Evolutionary conservation across 2,113 vertebrate species (phyloP).

Genomic region (Microtus oregoni): DNA sequence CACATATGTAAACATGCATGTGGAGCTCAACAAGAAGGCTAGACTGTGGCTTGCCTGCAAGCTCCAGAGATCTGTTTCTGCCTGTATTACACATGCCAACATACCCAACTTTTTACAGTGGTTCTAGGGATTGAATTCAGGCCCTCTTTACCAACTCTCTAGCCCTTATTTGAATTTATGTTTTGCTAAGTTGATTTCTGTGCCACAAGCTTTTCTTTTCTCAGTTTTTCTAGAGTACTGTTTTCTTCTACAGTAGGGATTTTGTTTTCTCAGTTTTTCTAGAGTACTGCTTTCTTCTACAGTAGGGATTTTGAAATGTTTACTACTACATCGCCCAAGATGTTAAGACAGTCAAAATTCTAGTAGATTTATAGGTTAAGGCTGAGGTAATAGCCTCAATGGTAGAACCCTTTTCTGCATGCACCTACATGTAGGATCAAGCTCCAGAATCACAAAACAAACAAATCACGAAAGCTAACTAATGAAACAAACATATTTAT

Average conservation of each 20-base stretch:
- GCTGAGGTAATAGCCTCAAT: background rate
- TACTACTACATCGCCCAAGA: background rate
- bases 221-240: too few species aligned
- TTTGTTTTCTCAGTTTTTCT: background rate
- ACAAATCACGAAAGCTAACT: background rate
- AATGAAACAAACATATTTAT: background rate
- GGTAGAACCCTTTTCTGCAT: background rate
- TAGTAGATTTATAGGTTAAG: background rate
- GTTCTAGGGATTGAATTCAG: background rate
- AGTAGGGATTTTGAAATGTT: background rate
- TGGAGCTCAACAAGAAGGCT: background rate
- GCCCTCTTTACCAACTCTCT: background rate
- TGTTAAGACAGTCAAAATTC: slow-evolving; percentile 34
- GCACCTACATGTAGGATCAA: background rate
- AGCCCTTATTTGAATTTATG: background rate
- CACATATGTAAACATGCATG: background rate
- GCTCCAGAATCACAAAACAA: background rate
- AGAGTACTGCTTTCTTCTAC: background rate
- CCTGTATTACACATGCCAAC: too few species aligned
- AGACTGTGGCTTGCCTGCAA: background rate
- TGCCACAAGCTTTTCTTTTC: background rate
- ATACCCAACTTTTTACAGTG: background rate
- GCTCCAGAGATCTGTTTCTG: background rate
- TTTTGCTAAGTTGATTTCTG: background rate
- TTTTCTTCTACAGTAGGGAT: background rate